Evolutionary conservation across 2,113 vertebrate species (phyloP).

Genomic region (Thymallus thymallus): DNA sequence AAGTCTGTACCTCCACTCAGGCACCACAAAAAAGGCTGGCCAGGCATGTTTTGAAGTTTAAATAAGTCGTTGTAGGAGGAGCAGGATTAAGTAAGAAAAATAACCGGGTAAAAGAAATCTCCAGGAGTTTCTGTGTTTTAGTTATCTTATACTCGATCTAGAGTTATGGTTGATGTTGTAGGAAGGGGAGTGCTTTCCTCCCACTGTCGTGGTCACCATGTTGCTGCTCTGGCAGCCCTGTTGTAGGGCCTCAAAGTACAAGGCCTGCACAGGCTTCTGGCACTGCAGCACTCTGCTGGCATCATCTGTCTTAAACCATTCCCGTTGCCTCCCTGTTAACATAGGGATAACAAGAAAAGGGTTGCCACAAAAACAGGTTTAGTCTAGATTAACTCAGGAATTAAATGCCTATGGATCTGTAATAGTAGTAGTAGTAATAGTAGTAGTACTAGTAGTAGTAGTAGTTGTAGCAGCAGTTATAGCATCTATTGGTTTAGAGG

Average conservation of each 20-base stretch:
- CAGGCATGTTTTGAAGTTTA: constrained; percentile 56
- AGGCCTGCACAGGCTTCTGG: constrained; percentile 98
- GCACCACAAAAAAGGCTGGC: constrained; percentile 69
- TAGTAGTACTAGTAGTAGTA: no score
- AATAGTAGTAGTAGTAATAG: no score
- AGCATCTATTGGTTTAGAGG: not conserved
- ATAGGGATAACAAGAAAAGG: constrained; percentile 42
- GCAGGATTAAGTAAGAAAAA: constrained; percentile 21
- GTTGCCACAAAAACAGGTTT: constrained; percentile 17
- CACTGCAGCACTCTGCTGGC: constrained; percentile 89
- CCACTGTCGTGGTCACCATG: constrained; percentile 79
- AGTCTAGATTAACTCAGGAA: no score
- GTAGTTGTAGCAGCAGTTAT: no score
- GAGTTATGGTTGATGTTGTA: constrained; percentile 90
- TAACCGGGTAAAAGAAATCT: constrained; percentile 70
- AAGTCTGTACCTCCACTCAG: constrained; percentile 67
- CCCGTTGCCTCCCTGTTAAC: constrained; percentile 92
- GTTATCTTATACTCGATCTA: constrained; percentile 94
- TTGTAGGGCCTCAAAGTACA: constrained; percentile 89
- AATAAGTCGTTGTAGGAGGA: constrained; percentile 7
- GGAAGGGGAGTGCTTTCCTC: constrained; percentile 75
- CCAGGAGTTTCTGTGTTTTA: constrained; percentile 67
- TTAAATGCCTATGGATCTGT: no score
- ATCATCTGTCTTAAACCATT: constrained; percentile 97
- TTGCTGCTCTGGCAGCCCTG: constrained; percentile 92